Conservation (phyloP, 1,140 invertebrate species). For the Temnothorax nylanderi region DNA sequence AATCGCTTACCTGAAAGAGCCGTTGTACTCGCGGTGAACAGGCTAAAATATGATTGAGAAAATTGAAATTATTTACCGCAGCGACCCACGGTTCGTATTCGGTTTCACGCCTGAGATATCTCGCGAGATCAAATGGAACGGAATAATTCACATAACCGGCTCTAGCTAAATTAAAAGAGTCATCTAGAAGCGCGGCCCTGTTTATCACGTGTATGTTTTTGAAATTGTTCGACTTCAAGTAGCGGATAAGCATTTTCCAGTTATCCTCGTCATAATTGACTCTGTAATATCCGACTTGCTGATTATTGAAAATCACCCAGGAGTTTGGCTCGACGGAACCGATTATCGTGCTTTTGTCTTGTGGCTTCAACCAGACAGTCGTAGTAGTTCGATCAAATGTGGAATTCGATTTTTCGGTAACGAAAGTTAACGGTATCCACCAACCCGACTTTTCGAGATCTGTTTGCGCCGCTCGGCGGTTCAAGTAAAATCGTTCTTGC, state of each 20-base stretch:
- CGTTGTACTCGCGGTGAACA: constrained; percentile 34
- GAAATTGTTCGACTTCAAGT: constrained; percentile 75
- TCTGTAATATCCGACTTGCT: constrained; percentile 85
- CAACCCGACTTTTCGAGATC: constrained; percentile 63
- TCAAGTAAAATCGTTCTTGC: constrained; percentile 66
- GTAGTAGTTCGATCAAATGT: constrained; percentile 77
- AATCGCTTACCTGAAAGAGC: constrained; percentile 67
- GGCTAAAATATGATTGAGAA: constrained; percentile 78
- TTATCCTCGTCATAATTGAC: constrained; percentile 87
- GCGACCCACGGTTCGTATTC: constrained; percentile 87
- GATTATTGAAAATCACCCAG: constrained; percentile 86
- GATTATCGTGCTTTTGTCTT: constrained; percentile 36
- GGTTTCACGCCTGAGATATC: constrained; percentile 85
- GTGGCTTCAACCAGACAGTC: constrained; percentile 83
- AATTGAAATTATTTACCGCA: constrained; percentile 78
- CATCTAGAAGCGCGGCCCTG: constrained; percentile 88
- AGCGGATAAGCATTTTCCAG: constrained; percentile 83
- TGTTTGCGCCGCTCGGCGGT: background rate
- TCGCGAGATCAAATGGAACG: constrained; percentile 84
- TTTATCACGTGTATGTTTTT: constrained; percentile 83
- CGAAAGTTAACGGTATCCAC: constrained; percentile 83
- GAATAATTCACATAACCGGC: constrained; percentile 82
- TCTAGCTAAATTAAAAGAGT: constrained; percentile 87
- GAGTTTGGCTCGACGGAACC: constrained; percentile 57
- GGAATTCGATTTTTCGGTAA: constrained; percentile 56